Percentiles rank a stretch among this genome's conserved stretches.
phyloP scores from a whole-genome alignment of 2,797 vertebrate species.

The Sebastes goodei region DNA sequence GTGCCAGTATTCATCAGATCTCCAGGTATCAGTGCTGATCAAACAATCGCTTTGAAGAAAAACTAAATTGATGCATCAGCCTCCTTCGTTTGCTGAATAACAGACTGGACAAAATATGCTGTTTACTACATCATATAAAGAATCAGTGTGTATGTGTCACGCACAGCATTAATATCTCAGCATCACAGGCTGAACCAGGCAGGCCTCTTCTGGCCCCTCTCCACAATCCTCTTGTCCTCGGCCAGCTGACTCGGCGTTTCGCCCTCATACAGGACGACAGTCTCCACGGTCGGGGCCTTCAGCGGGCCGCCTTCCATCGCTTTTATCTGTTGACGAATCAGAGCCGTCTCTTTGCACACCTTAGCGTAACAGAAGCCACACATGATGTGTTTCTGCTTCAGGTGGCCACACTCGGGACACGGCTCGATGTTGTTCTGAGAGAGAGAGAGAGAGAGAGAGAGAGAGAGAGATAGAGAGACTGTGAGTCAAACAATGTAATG shows the following conservation, averaged over 20 bases:
- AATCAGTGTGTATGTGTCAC: neutral
- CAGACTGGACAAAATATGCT: neutral
- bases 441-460: slow-evolving; percentile 10
- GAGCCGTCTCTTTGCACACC: slow-evolving; percentile 85
- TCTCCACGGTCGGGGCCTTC: slow-evolving; percentile 85
- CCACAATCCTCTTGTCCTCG: slow-evolving; percentile 89
- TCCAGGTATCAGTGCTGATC: neutral
- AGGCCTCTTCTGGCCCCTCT: slow-evolving; percentile 89
- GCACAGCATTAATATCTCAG: neutral
- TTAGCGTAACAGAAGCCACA: slow-evolving; percentile 94
- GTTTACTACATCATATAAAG: neutral
- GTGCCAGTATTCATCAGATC: neutral
- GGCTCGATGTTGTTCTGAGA: slow-evolving; percentile 90
- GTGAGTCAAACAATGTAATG: neutral
- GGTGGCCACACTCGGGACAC: slow-evolving; percentile 91
- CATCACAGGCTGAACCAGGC: slow-evolving; percentile 87
- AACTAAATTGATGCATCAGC: neutral
- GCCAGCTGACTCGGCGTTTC: slow-evolving; percentile 84
- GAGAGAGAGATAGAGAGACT: neutral
- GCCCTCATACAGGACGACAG: slow-evolving; percentile 88
- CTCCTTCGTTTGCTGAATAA: neutral
- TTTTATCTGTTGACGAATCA: slow-evolving; percentile 85
- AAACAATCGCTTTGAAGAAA: neutral
- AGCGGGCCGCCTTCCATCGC: slow-evolving; percentile 89
- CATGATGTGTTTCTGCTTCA: slow-evolving; percentile 92